These are phyloP conservation scores for Caprella mutica DNA, from an alignment of 2,888 invertebrate species.

Conservation along the genomic window DNA sequence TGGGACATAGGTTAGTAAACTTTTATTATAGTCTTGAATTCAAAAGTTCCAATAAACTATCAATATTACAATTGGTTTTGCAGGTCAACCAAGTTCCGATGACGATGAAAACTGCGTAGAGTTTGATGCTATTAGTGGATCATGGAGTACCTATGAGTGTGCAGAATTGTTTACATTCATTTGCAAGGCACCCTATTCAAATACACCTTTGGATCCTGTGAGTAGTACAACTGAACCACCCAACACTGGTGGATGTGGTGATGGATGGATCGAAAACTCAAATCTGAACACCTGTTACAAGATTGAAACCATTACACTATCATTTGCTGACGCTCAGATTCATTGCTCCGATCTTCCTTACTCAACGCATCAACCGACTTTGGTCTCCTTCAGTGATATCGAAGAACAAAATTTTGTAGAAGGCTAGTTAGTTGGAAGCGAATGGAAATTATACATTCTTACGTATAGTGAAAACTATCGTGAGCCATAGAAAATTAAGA, in stretches of 20 bases:
- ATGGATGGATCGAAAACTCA: constrained; percentile 19
- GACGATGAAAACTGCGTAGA: constrained; percentile 16
- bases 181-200: constrained; percentile 12
- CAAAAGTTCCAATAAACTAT: no score
- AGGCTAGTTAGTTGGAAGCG: neutral
- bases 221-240: constrained; percentile 11
- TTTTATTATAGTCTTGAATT: no score
- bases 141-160: constrained; percentile 16
- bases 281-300: constrained; percentile 18
- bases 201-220: neutral
- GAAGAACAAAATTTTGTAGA: constrained; percentile 13
- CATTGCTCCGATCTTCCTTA: constrained; percentile 12
- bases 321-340: constrained; percentile 7
- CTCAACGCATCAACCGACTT: neutral
- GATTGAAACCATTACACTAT: neutral
- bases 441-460: no score
- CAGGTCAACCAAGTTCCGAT: constrained; percentile 16
- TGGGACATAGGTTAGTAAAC: constrained; percentile 13
- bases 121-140: neutral
- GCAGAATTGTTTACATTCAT: neutral
- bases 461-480: no score
- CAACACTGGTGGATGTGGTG: constrained; percentile 11
- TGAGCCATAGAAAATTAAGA: no score
- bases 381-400: constrained; percentile 9
- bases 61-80: neutral